Evolutionary conservation across 2,888 invertebrate genomes (phyloP), one percentile per base, ranked within the genome.

Genomic region (Zhengitettix transpicula): DNA sequence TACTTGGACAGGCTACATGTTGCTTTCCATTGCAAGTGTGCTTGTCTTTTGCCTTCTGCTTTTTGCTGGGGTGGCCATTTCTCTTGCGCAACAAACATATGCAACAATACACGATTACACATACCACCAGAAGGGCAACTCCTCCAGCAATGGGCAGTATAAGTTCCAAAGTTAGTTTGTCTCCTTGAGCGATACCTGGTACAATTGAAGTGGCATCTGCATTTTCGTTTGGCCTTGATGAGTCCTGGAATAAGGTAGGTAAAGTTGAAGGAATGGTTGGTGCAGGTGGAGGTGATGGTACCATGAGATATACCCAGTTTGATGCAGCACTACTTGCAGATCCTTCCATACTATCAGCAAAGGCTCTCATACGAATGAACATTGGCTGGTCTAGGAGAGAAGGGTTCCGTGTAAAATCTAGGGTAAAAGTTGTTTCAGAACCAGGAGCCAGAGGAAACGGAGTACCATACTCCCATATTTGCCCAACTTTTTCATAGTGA

Each of bases 341-440:
- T 58, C 69, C 69, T 9, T 70, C 66, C 0, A 71, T 71, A 42
- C 72, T 66, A 60, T 73, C 74, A 3, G 76, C 73, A 64, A 72
- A 76, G 1, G 79, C 76, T 42, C 77, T 72, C 3, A 81, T 69
- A 8, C 79, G 78, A 62, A 81, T 74, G 66, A 76, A 81, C 58
- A 78, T 66, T 1, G 77, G 73, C 62, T 74, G 73, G 60, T 79
- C 78, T 44, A 77, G 65, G 5, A 79, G 67, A 1, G 71, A 70
- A 8, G 72, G 73, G 55, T 76, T 75, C 44, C 73, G 69, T 1
- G 73, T 73, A 65, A 79, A 73, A 61, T 76, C 78, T 16, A 78
- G 62, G 1, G 73, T 75, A 65, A 75, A 76, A 3, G 75, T 73
- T 0, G 77, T 78, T 64, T 77, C 76, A 9, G 77, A 76, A n/a